Evolutionary conservation across 2,888 invertebrate genomes (phyloP).

Genomic region (Chorisops tibialis): DNA sequence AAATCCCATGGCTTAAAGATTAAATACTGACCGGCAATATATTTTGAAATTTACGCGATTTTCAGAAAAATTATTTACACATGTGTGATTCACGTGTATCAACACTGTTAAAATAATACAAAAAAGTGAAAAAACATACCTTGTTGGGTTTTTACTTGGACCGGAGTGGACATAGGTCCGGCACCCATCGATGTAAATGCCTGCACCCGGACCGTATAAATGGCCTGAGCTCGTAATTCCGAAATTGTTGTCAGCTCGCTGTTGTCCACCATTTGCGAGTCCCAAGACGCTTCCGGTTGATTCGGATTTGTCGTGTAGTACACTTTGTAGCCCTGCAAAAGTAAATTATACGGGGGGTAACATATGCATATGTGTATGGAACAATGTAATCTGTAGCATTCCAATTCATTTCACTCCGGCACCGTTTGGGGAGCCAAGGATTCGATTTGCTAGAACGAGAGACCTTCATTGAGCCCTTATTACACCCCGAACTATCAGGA

Average conservation of each 20-base stretch:
- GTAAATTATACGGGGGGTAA: background rate
- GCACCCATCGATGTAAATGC: slow-evolving; percentile 93
- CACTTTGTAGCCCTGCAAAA: slow-evolving; percentile 86
- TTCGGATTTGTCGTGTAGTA: slow-evolving; percentile 91
- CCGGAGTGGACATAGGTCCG: slow-evolving; percentile 91
- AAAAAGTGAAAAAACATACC: slow-evolving; percentile 56
- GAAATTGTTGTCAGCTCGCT: slow-evolving; percentile 89
- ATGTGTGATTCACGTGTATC: no score
- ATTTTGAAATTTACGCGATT: slow-evolving; percentile 38
- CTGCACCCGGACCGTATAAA: slow-evolving; percentile 92
- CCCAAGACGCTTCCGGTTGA: slow-evolving; percentile 85
- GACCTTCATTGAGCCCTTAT: background rate
- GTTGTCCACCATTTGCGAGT: slow-evolving; percentile 90
- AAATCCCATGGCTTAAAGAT: no score
- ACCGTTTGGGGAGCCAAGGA: no score
- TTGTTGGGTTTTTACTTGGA: slow-evolving; percentile 97
- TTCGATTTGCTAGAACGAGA: no score
- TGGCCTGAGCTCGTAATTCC: slow-evolving; percentile 85
- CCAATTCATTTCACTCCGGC: background rate
- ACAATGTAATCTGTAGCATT: no score
- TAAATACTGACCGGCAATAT: no score
- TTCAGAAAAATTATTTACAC: no score
- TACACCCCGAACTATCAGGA: slow-evolving; percentile 8
- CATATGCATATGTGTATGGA: slow-evolving; percentile 6
- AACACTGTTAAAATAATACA: no score